Conservation (phyloP, 2,888 invertebrate species). For the Apotomis betuletana region DNA sequence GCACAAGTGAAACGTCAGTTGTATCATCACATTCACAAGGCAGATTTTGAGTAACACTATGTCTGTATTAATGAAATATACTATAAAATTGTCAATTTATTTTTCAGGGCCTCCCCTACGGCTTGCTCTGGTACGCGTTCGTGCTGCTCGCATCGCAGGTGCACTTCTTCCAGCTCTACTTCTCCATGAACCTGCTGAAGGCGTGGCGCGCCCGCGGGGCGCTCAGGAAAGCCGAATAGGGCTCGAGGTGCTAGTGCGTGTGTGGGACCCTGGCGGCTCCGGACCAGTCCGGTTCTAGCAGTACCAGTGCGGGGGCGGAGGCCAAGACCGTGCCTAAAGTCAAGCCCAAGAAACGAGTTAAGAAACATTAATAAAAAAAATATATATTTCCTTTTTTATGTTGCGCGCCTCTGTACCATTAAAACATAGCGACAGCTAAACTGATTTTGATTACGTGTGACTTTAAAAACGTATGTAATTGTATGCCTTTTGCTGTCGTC, state of each 20-base stretch:
- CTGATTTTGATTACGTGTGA: no score
- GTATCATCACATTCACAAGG: no score
- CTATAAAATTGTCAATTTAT: conserved; percentile 29
- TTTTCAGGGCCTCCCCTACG: conserved; percentile 93
- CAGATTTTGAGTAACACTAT: no score
- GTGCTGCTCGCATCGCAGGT: conserved; percentile 94
- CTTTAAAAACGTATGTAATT: no score
- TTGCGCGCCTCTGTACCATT: background rate
- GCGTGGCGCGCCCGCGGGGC: conserved; percentile 92
- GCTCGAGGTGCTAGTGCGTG: conserved; percentile 28
- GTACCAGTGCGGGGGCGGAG: background rate
- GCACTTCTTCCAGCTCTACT: conserved; percentile 93
- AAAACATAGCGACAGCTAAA: background rate
- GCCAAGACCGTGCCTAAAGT: background rate
- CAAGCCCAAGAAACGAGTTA: background rate
- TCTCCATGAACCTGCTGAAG: conserved; percentile 90
- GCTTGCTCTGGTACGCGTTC: conserved; percentile 96
- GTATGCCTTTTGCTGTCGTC: background rate
- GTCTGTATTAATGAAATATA: background rate
- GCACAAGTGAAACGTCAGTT: no score
- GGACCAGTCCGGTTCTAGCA: background rate
- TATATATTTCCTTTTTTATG: no score
- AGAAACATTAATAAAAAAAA: background rate
- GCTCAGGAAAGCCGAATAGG: conserved; percentile 87
- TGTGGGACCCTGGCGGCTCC: conserved; percentile 12